These are phyloP conservation scores for Meloidogyne floridensis DNA, from an alignment of 1,140 invertebrate species.

Conservation along the genomic window DNA sequence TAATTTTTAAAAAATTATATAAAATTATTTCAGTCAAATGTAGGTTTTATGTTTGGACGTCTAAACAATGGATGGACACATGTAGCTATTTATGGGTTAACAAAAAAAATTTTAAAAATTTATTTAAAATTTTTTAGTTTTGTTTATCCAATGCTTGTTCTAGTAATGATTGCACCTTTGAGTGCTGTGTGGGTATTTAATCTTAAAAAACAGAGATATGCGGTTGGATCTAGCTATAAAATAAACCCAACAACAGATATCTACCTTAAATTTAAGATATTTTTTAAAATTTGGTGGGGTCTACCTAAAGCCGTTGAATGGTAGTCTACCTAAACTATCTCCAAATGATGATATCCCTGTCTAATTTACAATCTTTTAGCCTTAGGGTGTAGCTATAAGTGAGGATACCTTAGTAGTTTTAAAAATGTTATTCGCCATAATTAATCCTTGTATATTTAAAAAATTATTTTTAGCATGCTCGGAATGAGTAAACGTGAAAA, in stretches of 20 bases:
- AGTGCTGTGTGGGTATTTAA: conserved; percentile 35
- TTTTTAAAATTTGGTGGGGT: too few relatives aligned
- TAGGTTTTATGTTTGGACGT: conserved; percentile 62
- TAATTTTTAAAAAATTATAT: neutral
- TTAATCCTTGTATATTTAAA: too few relatives aligned
- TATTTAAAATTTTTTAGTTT: conserved; percentile 14
- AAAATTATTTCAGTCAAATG: conserved; percentile 46
- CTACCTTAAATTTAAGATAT: neutral
- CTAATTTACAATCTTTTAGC: too few relatives aligned
- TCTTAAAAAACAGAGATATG: too few relatives aligned
- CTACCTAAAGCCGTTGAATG: too few relatives aligned
- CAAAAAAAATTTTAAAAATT: neutral
- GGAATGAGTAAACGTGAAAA: conserved; percentile 65
- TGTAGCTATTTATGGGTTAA: conserved; percentile 55
- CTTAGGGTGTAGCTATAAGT: too few relatives aligned
- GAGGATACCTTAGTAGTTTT: too few relatives aligned
- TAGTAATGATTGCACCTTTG: conserved; percentile 58
- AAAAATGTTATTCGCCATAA: too few relatives aligned
- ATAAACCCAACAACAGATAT: too few relatives aligned
- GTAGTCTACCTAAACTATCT: too few relatives aligned
- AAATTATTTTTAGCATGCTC: conserved; percentile 46
- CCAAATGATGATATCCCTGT: too few relatives aligned
- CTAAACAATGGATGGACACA: conserved; percentile 54
- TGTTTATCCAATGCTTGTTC: conserved; percentile 62
- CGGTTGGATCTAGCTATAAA: too few relatives aligned